phyloP scores from a whole-genome alignment of 2,113 vertebrate species.

The Nycticebus coucang region DNA sequence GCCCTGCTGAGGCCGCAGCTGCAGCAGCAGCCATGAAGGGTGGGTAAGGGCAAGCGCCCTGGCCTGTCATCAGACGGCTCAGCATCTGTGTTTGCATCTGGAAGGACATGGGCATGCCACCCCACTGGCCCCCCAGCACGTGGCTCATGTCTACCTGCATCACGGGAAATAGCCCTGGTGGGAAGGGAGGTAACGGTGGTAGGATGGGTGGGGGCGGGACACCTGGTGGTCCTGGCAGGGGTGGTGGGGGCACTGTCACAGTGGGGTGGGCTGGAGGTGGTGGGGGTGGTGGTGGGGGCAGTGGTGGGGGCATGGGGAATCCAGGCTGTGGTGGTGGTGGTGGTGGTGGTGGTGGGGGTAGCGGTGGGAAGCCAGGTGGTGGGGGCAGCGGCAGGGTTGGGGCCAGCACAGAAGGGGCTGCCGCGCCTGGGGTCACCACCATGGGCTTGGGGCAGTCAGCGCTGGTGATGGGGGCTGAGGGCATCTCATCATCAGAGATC shows the following conservation, averaged over 20 bases:
- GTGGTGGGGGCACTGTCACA: constrained; percentile 82
- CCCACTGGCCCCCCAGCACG: constrained; percentile 94
- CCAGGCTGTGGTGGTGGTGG: constrained; percentile 82
- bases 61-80: constrained; percentile 96
- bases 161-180: constrained; percentile 91
- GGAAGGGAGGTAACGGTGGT: constrained; percentile 89
- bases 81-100: constrained; percentile 99
- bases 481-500: constrained; percentile 98
- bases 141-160: constrained; percentile 96
- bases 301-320: constrained; percentile 86
- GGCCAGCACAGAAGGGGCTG: constrained; percentile 86
- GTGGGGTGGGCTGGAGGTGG: constrained; percentile 84
- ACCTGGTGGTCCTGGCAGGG: constrained; percentile 82
- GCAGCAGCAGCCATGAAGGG: constrained; percentile 88
- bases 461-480: constrained; percentile 89
- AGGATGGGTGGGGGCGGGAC: constrained; percentile 91
- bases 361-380: constrained; percentile 89
- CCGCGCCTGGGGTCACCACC: constrained; percentile 92
- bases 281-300: constrained; percentile 84
- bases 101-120: constrained; percentile 97
- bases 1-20: constrained; percentile 55
- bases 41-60: constrained; percentile 91
- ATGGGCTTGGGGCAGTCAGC: constrained; percentile 95
- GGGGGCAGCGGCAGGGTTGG: constrained; percentile 90
- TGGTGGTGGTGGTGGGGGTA: constrained; percentile 88